Conservation (phyloP, 2,888 invertebrate species). For the Sphaerophoria rueppellii region DNA sequence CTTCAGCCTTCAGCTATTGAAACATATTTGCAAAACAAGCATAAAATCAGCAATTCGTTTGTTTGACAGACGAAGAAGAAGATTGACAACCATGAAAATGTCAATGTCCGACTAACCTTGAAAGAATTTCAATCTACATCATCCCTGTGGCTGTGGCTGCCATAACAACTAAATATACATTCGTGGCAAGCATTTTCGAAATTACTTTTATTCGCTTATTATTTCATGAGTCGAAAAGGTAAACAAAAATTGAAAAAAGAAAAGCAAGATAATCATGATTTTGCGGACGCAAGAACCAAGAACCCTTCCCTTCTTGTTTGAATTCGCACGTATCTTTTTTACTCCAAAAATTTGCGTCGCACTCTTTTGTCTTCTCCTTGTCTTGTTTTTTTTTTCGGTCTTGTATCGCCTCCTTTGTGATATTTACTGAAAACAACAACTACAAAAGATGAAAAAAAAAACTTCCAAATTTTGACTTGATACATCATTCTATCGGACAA, state of each 20-base stretch:
- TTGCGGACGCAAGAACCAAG: neutral
- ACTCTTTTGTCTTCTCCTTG: constrained; percentile 20
- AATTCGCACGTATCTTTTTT: neutral
- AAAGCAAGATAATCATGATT: neutral
- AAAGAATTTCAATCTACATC: constrained; percentile 76
- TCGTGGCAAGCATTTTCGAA: constrained; percentile 35
- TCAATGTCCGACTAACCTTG: constrained; percentile 83
- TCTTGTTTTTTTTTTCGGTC: neutral
- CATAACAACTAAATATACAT: neutral
- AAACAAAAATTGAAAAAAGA: neutral
- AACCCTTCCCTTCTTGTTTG: constrained; percentile 3
- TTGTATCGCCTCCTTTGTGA: constrained; percentile 3
- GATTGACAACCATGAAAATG: constrained; percentile 75
- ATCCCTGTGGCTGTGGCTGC: constrained; percentile 53
- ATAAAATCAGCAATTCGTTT: neutral
- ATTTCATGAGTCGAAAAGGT: neutral
- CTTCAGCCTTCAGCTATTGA: too few relatives aligned
- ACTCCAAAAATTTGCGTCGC: neutral
- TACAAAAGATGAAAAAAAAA: constrained; percentile 18
- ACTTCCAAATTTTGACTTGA: constrained; percentile 61
- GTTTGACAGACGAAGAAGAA: constrained; percentile 19
- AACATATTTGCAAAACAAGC: too few relatives aligned
- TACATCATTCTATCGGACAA: constrained; percentile 59
- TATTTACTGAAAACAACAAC: neutral
- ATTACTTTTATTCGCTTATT: constrained; percentile 22